Base-by-base conservation (phyloP, 2,888 invertebrate genomes). In the Andricus curvator region DNA sequence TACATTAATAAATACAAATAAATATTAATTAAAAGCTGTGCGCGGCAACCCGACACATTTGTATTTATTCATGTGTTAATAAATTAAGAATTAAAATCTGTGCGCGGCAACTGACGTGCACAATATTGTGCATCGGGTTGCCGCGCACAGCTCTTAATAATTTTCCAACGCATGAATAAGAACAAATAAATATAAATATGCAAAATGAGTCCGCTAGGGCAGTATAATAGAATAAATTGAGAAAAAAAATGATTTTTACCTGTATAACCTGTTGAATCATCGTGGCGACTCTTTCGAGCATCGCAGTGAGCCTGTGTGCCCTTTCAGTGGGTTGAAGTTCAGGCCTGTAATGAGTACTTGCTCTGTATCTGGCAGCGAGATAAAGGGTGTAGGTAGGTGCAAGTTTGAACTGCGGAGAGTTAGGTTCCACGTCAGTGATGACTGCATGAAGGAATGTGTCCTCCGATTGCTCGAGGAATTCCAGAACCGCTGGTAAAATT, bases 331-430 rank as follows among this genome's bases (percentile, higher is more conserved):
- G 98, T 85, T 97, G 96, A 79, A 98, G 94, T 91, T 98, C 98
- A 33, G 98, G 98, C 89, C 98, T 95, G 93, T 98, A 98, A 92
- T 98, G 98, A 0, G 98, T 98, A 41, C 98, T 98, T 66, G 99
- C 98, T 79, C 98, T 95, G 91, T 98, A 99, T 91, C 97, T 95
- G 83, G 98, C 97, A 86, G 98, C 98, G 91, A 99, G 94, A 93
- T 99, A 99, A 37, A 99, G 95, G 3, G 98, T 97, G 93, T 99
- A 99, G 41, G 99, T 99, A 0, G 99, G 99, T 1, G 99, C 98
- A 83, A 99, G 94, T 91, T 98, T 98, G 94, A 99, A 99, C 86
- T 97, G 97, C 17, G 97, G 97, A 81, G 96, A 96, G 91, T 96
- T 96, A 20, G 98, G 97, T 92, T 98, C 98, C 85, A 98, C 95